Evolutionary conservation across 1,140 invertebrate species (phyloP).

Genomic region (Cotesia typhae): DNA sequence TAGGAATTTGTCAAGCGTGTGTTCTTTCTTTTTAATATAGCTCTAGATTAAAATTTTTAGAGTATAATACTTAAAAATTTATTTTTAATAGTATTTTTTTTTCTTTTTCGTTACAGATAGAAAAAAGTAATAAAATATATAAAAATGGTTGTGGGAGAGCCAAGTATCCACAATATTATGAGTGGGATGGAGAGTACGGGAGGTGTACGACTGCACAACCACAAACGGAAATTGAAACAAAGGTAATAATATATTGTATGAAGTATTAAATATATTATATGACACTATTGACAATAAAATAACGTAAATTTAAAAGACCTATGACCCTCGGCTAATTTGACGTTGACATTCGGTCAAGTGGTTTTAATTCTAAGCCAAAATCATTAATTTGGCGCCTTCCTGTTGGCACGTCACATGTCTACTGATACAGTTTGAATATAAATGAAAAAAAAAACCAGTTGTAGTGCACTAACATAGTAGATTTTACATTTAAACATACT

Average conservation of each 20-base stretch:
- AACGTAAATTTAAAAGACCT: constrained; percentile 17
- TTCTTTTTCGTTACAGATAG: constrained; percentile 44
- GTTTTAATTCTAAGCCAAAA: constrained; percentile 32
- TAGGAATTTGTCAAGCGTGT: background rate
- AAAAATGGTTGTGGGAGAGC: constrained; percentile 81
- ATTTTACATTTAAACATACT: too few relatives aligned
- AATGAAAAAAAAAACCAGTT: background rate
- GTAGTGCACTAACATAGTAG: too few relatives aligned
- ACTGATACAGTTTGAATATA: constrained; percentile 22
- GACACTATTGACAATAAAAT: background rate
- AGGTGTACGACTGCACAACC: constrained; percentile 81
- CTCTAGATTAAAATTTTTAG: background rate
- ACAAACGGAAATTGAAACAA: constrained; percentile 81
- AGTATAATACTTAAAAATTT: background rate
- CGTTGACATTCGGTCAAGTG: constrained; percentile 43
- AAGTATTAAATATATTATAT: background rate
- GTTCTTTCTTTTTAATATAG: too few relatives aligned
- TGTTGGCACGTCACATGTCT: constrained; percentile 19
- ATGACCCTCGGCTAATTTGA: constrained; percentile 25
- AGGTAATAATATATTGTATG: constrained; percentile 63
- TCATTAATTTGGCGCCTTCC: constrained; percentile 40
- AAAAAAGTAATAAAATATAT: constrained; percentile 25
- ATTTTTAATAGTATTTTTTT: constrained; percentile 1
- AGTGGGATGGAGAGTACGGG: constrained; percentile 84
- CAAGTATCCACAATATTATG: constrained; percentile 82